Evolutionary conservation across 2,113 vertebrate genomes (phyloP).

Genomic region (Campylorhamphus procurvoides): DNA sequence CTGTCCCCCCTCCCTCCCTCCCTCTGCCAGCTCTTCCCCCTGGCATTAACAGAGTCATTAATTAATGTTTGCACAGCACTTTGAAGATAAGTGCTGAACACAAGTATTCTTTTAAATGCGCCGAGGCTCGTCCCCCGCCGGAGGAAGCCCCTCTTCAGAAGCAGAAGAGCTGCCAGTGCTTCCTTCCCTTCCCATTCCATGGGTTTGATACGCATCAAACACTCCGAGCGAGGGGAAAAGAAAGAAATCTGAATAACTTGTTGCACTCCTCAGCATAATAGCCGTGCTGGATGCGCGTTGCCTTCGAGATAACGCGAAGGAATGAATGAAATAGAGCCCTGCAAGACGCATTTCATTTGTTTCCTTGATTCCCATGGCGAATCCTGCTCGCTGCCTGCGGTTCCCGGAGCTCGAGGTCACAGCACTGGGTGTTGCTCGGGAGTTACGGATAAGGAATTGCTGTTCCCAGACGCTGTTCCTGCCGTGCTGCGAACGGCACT

Average conservation of each 20-base stretch:
- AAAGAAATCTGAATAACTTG: not conserved
- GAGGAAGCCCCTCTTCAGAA: not conserved
- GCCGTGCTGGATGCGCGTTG: not conserved
- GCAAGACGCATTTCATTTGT: not conserved
- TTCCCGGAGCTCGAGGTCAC: not conserved
- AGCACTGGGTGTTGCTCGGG: not conserved
- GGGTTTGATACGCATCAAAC: not conserved
- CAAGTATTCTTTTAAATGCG: not conserved
- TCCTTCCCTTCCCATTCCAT: not conserved
- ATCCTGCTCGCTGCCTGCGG: not conserved
- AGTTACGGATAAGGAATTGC: not conserved
- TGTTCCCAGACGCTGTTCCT: not conserved
- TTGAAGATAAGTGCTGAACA: not conserved
- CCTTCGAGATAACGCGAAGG: not conserved
- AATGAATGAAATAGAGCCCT: not conserved
- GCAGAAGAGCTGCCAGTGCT: not conserved
- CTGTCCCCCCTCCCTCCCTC: not conserved
- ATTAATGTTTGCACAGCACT: not conserved
- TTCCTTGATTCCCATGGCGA: not conserved
- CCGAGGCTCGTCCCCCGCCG: not conserved
- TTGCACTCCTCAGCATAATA: not conserved
- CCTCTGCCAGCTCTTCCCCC: not conserved
- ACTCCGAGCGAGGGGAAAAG: not conserved
- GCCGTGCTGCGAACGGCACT: not conserved
- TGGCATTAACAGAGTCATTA: not conserved